These are phyloP conservation scores for Fratercula arctica DNA, from an alignment of 2,797 vertebrate genomes.

Conservation along the genomic window DNA sequence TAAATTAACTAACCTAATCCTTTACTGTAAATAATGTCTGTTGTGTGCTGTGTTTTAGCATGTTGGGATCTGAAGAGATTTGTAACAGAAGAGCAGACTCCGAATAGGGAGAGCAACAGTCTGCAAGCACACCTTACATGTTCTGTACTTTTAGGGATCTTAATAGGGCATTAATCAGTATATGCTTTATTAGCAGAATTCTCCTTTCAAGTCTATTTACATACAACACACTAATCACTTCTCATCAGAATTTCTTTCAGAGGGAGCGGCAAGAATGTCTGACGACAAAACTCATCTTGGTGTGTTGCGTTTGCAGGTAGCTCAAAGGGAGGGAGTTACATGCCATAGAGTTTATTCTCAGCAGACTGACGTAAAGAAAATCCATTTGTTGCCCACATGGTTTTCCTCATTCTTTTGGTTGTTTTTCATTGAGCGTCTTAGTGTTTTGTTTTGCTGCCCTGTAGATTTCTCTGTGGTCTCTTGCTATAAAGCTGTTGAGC, in stretches of 20 bases:
- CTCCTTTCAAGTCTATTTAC: neutral
- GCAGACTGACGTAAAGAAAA: neutral
- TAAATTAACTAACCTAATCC: neutral
- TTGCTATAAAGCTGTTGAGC: neutral
- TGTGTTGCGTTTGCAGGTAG: neutral
- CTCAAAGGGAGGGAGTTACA: neutral
- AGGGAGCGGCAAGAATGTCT: neutral
- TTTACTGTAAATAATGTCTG: neutral
- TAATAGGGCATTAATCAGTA: neutral
- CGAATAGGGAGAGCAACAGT: neutral
- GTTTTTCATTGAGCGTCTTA: neutral
- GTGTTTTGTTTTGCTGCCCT: neutral
- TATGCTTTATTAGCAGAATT: constrained; percentile 2
- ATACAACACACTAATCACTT: neutral
- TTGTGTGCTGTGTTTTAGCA: neutral
- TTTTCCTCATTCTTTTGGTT: neutral
- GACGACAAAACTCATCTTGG: neutral
- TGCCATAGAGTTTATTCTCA: neutral
- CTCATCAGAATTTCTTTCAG: neutral
- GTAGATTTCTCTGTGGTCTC: rapidly evolving
- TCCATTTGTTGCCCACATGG: rapidly evolving
- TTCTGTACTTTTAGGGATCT: neutral
- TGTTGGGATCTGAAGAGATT: neutral
- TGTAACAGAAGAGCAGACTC: neutral
- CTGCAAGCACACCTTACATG: neutral